Evolutionary conservation across 2,113 vertebrate genomes (phyloP).

Genomic region (Rutilus rutilus): DNA sequence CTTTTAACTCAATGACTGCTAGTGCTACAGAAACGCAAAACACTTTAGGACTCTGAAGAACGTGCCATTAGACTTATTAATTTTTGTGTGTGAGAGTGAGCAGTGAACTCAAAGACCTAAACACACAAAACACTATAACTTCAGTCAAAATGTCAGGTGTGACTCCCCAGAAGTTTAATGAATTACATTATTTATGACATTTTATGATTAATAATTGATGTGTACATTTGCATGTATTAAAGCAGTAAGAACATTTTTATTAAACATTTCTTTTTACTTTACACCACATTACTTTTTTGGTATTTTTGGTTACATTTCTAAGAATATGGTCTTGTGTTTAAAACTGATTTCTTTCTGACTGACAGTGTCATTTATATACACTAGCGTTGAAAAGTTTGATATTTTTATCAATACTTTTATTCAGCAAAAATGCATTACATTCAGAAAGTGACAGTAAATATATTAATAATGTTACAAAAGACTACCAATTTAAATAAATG

Average conservation of each 20-base stretch:
- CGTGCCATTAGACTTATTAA: not conserved
- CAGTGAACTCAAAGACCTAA: not conserved
- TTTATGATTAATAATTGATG: too few relatives aligned
- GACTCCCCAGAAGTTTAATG: not conserved
- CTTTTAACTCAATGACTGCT: not conserved
- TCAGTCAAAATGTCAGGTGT: not conserved
- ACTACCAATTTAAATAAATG: too few relatives aligned
- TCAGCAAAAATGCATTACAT: not conserved
- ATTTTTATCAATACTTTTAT: not conserved
- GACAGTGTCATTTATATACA: not conserved
- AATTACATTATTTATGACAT: not conserved
- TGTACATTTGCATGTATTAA: not conserved
- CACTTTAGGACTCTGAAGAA: not conserved
- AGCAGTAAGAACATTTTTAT: not conserved
- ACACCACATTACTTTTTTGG: not conserved
- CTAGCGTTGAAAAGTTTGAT: not conserved
- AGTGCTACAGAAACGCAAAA: not conserved
- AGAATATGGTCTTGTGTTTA: not conserved
- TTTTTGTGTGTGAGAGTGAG: not conserved
- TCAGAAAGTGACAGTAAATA: not conserved
- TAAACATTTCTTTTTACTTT: not conserved
- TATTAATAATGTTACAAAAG: too few relatives aligned
- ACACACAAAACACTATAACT: not conserved
- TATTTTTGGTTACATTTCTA: not conserved
- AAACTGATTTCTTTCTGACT: not conserved